Conservation (phyloP, 37 sponge, comb jelly and placozoan species). For the Theonella swinhoei region DNA sequence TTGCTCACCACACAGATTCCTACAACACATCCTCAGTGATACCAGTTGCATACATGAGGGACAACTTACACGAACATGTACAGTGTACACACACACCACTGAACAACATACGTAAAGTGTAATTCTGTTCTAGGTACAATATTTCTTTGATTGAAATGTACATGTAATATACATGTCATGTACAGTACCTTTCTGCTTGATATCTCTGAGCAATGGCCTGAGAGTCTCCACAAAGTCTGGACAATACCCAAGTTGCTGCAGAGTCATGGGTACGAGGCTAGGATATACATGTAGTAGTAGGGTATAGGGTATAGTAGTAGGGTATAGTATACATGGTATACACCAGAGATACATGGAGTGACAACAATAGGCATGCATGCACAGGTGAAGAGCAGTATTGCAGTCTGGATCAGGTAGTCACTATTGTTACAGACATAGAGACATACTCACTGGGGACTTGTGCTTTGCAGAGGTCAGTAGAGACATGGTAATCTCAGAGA, state of each 20-base stretch:
- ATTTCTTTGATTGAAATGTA: too few species aligned
- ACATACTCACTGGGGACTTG: conserved; percentile 60
- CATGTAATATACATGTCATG: too few species aligned
- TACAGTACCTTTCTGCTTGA: conserved; percentile 76
- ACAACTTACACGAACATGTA: too few species aligned
- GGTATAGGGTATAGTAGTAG: not conserved
- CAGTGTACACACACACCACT: too few species aligned
- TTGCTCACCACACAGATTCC: conserved; percentile 90
- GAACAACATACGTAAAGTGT: too few species aligned
- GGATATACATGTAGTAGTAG: not conserved
- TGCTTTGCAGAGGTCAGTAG: conserved; percentile 74
- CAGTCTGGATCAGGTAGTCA: not conserved
- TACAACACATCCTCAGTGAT: not conserved
- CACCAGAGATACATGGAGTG: not conserved
- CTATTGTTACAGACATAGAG: not conserved
- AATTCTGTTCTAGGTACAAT: too few species aligned
- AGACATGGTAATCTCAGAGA: conserved; percentile 98
- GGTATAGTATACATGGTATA: not conserved
- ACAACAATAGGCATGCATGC: not conserved
- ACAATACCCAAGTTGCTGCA: conserved; percentile 72
- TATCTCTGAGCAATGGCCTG: conserved; percentile 54
- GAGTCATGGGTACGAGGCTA: too few species aligned
- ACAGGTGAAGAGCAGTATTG: not conserved
- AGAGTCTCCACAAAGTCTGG: conserved; percentile 79
- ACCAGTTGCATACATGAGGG: too few species aligned